These are phyloP conservation scores for Poecilus cupreus DNA, from an alignment of 2,888 invertebrate genomes.

Conservation along the genomic window DNA sequence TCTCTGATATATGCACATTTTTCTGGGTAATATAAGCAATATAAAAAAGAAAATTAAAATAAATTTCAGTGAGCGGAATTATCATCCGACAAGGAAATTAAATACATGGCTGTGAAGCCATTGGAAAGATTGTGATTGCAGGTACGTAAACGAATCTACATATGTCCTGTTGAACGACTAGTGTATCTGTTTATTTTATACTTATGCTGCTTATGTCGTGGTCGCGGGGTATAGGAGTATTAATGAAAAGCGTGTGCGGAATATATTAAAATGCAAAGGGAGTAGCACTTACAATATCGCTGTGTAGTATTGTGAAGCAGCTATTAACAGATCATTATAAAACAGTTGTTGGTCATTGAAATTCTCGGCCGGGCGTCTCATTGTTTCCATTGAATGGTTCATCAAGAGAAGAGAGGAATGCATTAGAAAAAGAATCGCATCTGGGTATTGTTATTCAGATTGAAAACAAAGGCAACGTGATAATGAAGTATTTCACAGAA, in stretches of 20 bases:
- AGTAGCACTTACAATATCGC: background rate
- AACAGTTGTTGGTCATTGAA: slow-evolving; percentile 68
- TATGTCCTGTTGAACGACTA: background rate
- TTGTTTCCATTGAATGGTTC: slow-evolving; percentile 58
- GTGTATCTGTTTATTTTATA: background rate
- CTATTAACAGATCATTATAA: slow-evolving; percentile 67
- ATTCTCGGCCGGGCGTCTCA: slow-evolving; percentile 63
- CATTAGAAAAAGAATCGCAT: slow-evolving; percentile 58
- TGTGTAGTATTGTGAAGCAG: slow-evolving; percentile 27
- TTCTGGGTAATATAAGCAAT: slow-evolving; percentile 39
- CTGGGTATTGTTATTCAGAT: slow-evolving; percentile 56
- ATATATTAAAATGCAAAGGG: slow-evolving; percentile 1
- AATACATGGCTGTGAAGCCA: slow-evolving; percentile 12
- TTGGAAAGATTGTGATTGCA: slow-evolving; percentile 25
- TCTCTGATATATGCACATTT: slow-evolving; percentile 31
- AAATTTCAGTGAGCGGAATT: slow-evolving; percentile 9
- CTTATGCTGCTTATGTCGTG: background rate
- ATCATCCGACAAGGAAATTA: slow-evolving; percentile 33
- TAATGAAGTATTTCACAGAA: slow-evolving; percentile 54
- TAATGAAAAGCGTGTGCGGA: slow-evolving; percentile 1
- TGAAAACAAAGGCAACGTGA: slow-evolving; percentile 49
- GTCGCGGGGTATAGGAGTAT: background rate
- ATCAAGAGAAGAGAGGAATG: slow-evolving; percentile 49
- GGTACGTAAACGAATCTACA: background rate
- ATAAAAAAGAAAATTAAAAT: slow-evolving; percentile 30